Evolutionary conservation across 2,888 invertebrate species (phyloP).

Genomic region (Drosophila anomalata): DNA sequence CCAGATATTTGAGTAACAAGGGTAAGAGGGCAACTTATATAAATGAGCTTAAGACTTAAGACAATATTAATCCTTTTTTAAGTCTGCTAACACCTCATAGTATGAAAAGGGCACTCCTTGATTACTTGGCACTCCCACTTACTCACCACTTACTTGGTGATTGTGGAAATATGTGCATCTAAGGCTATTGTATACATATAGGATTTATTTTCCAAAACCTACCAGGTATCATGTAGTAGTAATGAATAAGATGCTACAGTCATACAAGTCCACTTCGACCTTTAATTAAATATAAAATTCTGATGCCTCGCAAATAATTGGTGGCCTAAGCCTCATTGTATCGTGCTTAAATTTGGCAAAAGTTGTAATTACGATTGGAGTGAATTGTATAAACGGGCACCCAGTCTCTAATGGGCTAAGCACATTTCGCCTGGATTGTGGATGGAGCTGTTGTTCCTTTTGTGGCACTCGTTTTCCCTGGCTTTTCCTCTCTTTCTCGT

Average conservation of each 20-base stretch:
- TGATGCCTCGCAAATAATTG: background rate
- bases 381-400: background rate
- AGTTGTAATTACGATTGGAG: constrained; percentile 3
- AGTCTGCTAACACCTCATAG: too few relatives aligned
- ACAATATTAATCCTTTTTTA: too few relatives aligned
- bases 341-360: background rate
- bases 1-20: background rate
- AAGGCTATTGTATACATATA: too few relatives aligned
- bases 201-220: too few relatives aligned
- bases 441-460: background rate
- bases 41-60: too few relatives aligned
- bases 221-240: too few relatives aligned
- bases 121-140: too few relatives aligned
- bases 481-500: background rate
- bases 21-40: too few relatives aligned
- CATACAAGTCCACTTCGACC: background rate
- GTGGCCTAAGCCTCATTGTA: background rate
- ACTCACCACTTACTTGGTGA: too few relatives aligned
- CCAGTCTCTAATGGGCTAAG: constrained; percentile 9
- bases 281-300: background rate
- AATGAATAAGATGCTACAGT: too few relatives aligned
- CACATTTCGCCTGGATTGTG: background rate
- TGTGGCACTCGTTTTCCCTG: background rate
- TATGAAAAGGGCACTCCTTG: too few relatives aligned
- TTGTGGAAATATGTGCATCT: too few relatives aligned